Conservation (phyloP, 2,888 invertebrate species). For the Neria commutata region DNA sequence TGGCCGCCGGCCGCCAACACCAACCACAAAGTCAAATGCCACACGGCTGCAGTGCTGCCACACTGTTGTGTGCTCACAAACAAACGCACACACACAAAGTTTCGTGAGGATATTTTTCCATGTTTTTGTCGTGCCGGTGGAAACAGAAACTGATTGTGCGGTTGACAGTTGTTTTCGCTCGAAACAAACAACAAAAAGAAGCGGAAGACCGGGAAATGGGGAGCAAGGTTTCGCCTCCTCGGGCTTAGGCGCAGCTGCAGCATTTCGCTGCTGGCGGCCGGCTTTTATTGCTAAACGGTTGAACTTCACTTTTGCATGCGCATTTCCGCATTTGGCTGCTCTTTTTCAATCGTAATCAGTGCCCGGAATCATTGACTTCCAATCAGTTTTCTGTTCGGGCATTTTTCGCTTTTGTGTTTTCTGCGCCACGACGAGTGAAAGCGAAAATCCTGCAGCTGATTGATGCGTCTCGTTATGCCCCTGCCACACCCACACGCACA, state of each 20-base stretch:
- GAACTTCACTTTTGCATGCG: neutral
- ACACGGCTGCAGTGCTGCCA: neutral
- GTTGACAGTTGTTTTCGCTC: neutral
- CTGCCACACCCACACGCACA: slow-evolving; percentile 32
- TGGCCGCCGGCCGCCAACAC: too few relatives aligned
- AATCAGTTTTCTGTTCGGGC: neutral
- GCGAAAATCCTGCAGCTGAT: slow-evolving; percentile 17
- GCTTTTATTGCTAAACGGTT: neutral
- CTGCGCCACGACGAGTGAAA: neutral
- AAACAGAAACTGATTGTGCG: slow-evolving; percentile 4
- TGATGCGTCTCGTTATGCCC: slow-evolving; percentile 16
- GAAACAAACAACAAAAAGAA: neutral
- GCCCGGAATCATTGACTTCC: neutral
- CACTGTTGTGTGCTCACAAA: too few relatives aligned
- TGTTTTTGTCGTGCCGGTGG: neutral
- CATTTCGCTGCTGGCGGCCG: neutral
- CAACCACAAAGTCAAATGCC: too few relatives aligned
- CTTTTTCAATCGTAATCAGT: neutral
- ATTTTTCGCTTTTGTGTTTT: neutral
- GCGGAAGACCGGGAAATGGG: neutral
- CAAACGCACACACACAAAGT: too few relatives aligned
- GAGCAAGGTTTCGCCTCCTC: neutral
- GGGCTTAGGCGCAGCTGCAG: neutral
- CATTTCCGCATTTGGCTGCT: neutral
- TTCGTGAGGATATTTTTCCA: neutral